Base-by-base conservation (phyloP, 2,888 invertebrate genomes). In the Pterobdella sp. region DNA sequence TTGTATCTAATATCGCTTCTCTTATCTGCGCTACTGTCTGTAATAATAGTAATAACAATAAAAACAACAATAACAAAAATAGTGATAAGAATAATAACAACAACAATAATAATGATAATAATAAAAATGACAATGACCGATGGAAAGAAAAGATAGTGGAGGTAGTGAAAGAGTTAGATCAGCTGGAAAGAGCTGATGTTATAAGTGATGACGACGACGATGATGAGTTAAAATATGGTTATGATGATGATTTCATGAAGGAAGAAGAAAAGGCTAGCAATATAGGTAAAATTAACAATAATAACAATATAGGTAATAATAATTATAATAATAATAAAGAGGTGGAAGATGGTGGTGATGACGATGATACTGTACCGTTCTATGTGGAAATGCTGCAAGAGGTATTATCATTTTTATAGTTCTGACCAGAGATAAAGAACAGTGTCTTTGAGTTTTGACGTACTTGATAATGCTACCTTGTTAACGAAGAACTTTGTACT, bases 371-470 rank as follows among this genome's bases (percentile, higher is more conserved):
- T 7, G 69, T 69, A 1, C 69, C 69, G n/a, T 71, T 56, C 34
- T 71, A 60, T 31, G 29, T 71, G 14, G 29, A n/a, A 1, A 71
- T 71, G 1, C 18, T 71, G n/a, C 63, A 71, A n/a, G 63, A 71
- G 71, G 71, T 71, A 4, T 3, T 26, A 29, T 70, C n/a, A n/a
- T n/a, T n/a, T n/a, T n/a, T n/a, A n/a, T n/a, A n/a, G n/a, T n/a
- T n/a, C n/a, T n/a, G n/a, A n/a, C n/a, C n/a, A n/a, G n/a, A n/a
- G n/a, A n/a, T n/a, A n/a, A n/a, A n/a, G n/a, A n/a, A n/a, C n/a
- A n/a, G n/a, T n/a, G n/a, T n/a, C n/a, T n/a, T n/a, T n/a, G n/a
- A n/a, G n/a, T n/a, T n/a, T n/a, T n/a, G n/a, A n/a, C n/a, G n/a
- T n/a, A n/a, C n/a, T n/a, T n/a, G n/a, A n/a, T n/a, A n/a, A n/a